Evolutionary conservation across 2,113 vertebrate species (phyloP).

Genomic region (pig (Sus scrofa)): T2T-Sscrofa CM000812.6:160526501-160527000

Average conservation of each 20-base stretch:
- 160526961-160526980: accelerated
- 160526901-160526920: not conserved
- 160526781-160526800: not conserved
- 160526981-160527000: not conserved
- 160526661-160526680: not conserved
- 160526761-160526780: not conserved
- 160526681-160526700: not conserved
- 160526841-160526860: not conserved
- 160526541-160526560: not conserved
- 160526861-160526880: not conserved
- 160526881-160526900: not conserved
- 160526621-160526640: not conserved
- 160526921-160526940: not conserved
- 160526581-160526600: not conserved
- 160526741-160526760: not conserved
- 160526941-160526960: not conserved
- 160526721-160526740: not conserved
- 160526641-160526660: not conserved
- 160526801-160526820: not conserved
- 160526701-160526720: not conserved
- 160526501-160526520: not conserved
- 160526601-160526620: not conserved
- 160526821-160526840: not conserved
- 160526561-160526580: not conserved
- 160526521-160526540: not conserved